phyloP scores from a whole-genome alignment of 2,888 invertebrate species.

The Acrocyrtus sp. region DNA sequence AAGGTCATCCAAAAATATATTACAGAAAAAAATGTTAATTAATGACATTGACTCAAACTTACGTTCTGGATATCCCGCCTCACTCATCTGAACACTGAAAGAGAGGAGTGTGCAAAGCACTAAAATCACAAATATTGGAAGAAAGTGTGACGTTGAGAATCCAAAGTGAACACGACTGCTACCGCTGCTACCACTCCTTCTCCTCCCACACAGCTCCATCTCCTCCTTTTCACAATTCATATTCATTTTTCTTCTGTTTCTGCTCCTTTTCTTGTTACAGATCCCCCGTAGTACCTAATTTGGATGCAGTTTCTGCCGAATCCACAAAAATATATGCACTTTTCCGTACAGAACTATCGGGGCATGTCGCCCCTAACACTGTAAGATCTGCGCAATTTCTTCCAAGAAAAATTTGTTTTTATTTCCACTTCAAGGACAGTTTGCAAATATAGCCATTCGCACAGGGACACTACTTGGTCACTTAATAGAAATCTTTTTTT shows the following conservation, averaged over 20 bases:
- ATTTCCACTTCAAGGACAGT: too few species aligned
- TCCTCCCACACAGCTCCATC: background rate
- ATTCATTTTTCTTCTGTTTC: background rate
- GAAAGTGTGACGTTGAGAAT: conserved; percentile 20
- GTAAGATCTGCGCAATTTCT: too few species aligned
- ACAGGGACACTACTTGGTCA: too few species aligned
- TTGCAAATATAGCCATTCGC: too few species aligned
- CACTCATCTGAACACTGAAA: conserved; percentile 23
- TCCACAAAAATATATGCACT: too few species aligned
- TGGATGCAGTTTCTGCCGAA: background rate
- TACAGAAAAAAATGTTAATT: background rate
- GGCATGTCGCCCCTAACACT: too few species aligned
- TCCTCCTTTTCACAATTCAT: background rate
- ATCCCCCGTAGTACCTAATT: background rate
- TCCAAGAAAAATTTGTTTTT: too few species aligned
- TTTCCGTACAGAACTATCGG: too few species aligned
- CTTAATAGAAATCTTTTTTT: too few species aligned
- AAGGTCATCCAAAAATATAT: background rate
- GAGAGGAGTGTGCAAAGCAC: conserved; percentile 10
- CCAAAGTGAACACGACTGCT: conserved; percentile 1
- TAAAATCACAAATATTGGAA: conserved; percentile 1
- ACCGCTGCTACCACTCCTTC: background rate
- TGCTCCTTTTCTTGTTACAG: background rate
- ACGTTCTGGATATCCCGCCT: conserved; percentile 45
- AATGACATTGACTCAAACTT: conserved; percentile 5